Percentiles rank a stretch among this genome's conserved stretches.
Conservation (phyloP, 2,888 invertebrate genomes). For the Scaptodrosophila latifasciaeformis region DNA sequence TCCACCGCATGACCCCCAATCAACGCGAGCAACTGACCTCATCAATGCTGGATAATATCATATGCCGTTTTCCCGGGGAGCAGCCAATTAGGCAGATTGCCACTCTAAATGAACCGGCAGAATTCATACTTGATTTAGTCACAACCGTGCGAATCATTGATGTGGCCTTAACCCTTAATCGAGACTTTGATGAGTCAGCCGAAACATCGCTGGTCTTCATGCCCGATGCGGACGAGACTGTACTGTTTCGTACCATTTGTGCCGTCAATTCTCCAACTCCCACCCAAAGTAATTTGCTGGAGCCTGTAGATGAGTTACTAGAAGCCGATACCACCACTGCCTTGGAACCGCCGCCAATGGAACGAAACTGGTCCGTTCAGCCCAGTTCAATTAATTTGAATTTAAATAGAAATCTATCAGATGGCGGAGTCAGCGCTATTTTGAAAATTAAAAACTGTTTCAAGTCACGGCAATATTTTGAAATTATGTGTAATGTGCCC, state of each 20-base stretch:
- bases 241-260: slow-evolving; percentile 72
- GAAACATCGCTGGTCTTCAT: slow-evolving; percentile 61
- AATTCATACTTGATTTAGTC: slow-evolving; percentile 65
- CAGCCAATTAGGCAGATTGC: slow-evolving; percentile 54
- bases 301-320: slow-evolving; percentile 60
- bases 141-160: slow-evolving; percentile 67
- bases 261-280: slow-evolving; percentile 57
- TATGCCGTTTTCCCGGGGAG: slow-evolving; percentile 65
- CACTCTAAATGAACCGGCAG: slow-evolving; percentile 62
- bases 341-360: slow-evolving; percentile 24
- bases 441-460: slow-evolving; percentile 57
- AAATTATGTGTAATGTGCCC: slow-evolving; percentile 59
- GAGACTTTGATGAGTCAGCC: slow-evolving; percentile 68
- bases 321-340: slow-evolving; percentile 42
- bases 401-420: background rate
- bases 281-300: slow-evolving; percentile 45
- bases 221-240: slow-evolving; percentile 72
- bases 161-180: slow-evolving; percentile 71
- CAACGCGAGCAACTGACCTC: slow-evolving; percentile 62
- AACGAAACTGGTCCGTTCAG: slow-evolving; percentile 62
- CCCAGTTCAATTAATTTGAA: slow-evolving; percentile 57
- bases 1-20: slow-evolving; percentile 56
- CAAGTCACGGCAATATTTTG: slow-evolving; percentile 64
- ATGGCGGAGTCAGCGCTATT: slow-evolving; percentile 23
- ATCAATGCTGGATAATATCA: slow-evolving; percentile 57